Evolutionary conservation across 1,140 invertebrate species (phyloP).

Genomic region (Drosophila suzukii): DNA sequence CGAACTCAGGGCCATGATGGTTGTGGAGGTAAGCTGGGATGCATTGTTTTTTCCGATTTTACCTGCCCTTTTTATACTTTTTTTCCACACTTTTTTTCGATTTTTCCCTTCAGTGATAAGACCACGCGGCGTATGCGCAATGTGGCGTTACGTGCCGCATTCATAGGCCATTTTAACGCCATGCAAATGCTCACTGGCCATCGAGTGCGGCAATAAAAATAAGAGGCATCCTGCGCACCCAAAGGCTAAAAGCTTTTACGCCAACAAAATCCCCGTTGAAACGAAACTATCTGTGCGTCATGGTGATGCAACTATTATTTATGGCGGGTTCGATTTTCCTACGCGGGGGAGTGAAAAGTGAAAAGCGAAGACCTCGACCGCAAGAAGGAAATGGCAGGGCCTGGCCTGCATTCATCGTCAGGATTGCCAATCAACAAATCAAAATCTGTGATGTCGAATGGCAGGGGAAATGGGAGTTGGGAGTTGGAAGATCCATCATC

Average conservation of each 20-base stretch:
- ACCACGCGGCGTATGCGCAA: slow-evolving; percentile 53
- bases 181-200: slow-evolving; percentile 34
- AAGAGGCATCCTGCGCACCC: slow-evolving; percentile 33
- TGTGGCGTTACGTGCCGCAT: slow-evolving; percentile 35
- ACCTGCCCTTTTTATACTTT: neutral
- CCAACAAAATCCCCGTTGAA: slow-evolving; percentile 36
- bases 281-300: slow-evolving; percentile 9
- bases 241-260: slow-evolving; percentile 59
- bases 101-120: slow-evolving; percentile 37
- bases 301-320: slow-evolving; percentile 43
- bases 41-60: slow-evolving; percentile 12
- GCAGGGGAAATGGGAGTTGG: neutral
- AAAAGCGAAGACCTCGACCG: slow-evolving; percentile 16
- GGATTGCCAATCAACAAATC: slow-evolving; percentile 66
- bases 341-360: slow-evolving; percentile 13
- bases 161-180: slow-evolving; percentile 37
- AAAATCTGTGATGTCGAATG: slow-evolving; percentile 44
- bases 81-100: neutral
- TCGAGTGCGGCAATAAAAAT: slow-evolving; percentile 24
- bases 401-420: slow-evolving; percentile 35
- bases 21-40: neutral
- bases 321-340: slow-evolving; percentile 39
- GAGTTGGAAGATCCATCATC: slow-evolving; percentile 1
- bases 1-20: slow-evolving; percentile 48
- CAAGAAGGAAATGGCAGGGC: slow-evolving; percentile 37